phyloP scores from a whole-genome alignment of 2,113 vertebrate genomes.

The Paradisaea rubra region DNA sequence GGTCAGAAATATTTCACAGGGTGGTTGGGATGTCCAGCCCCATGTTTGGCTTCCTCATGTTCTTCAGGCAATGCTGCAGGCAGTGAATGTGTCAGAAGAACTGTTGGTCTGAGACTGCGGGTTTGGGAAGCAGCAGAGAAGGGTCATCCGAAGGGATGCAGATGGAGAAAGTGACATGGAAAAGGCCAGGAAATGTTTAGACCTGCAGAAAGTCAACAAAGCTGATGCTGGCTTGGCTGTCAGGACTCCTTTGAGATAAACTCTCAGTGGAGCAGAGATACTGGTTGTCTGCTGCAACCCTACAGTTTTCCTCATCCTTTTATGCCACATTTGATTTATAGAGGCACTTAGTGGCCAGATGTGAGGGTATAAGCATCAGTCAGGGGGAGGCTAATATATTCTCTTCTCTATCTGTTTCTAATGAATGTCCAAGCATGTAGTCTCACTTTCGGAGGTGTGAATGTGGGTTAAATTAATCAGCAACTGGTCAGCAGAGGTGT shows the following conservation, averaged over 20 bases:
- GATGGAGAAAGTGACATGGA: not conserved
- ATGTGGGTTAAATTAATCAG: not conserved
- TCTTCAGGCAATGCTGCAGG: not conserved
- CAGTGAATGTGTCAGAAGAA: not conserved
- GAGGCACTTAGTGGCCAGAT: constrained; percentile 33
- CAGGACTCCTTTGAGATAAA: not conserved
- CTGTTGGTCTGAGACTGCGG: not conserved
- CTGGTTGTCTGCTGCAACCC: not conserved
- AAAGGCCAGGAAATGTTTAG: not conserved
- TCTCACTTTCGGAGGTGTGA: not conserved
- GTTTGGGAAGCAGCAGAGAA: not conserved
- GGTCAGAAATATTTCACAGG: not conserved
- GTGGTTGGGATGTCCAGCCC: not conserved
- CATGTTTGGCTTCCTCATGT: not conserved
- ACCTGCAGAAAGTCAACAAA: not conserved
- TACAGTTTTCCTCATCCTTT: constrained; percentile 10
- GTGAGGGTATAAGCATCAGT: not conserved
- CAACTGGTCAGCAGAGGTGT: not conserved
- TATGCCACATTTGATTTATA: constrained; percentile 38
- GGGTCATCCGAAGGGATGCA: not conserved
- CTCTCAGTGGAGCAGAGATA: not conserved
- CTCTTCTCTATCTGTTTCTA: constrained; percentile 16
- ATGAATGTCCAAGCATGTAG: not conserved
- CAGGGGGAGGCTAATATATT: not conserved
- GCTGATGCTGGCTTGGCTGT: not conserved